A percentile compares a stretch with the other conserved stretches of the same genome.
These are phyloP conservation scores for Cetonia aurata DNA, from an alignment of 2,888 invertebrate species.

Conservation along the genomic window DNA sequence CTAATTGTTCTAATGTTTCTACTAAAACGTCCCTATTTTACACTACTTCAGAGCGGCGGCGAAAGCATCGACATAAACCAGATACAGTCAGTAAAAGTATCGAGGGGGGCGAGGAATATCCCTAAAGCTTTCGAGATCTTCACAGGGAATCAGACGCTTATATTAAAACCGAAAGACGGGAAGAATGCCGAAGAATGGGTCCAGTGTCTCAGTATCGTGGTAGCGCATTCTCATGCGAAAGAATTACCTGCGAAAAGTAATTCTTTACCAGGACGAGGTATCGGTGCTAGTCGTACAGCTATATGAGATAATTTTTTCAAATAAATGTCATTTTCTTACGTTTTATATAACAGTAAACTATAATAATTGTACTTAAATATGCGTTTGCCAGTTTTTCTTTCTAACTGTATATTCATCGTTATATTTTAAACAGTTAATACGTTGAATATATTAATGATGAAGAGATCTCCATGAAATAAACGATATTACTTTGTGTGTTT, in stretches of 20 bases:
- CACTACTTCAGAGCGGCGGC: conserved; percentile 78
- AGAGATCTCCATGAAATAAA: no score
- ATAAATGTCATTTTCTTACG: conserved; percentile 26
- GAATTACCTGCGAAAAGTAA: conserved; percentile 68
- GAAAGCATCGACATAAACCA: conserved; percentile 92
- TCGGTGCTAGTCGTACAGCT: conserved; percentile 65
- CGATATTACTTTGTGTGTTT: no score
- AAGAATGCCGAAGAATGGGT: conserved; percentile 97
- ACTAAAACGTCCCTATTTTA: no score
- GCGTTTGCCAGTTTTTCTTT: conserved; percentile 10
- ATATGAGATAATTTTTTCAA: conserved; percentile 49
- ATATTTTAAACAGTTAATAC: not conserved
- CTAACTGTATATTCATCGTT: not conserved
- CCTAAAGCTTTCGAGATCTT: conserved; percentile 98
- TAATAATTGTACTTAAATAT: conserved; percentile 11
- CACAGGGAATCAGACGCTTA: conserved; percentile 91
- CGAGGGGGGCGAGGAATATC: conserved; percentile 90
- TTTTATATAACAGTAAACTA: not conserved
- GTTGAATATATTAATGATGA: no score
- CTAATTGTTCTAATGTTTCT: no score
- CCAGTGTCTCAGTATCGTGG: conserved; percentile 92
- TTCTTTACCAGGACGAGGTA: conserved; percentile 66
- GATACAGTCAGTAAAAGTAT: conserved; percentile 94
- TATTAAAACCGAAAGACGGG: conserved; percentile 94
- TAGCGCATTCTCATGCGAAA: conserved; percentile 85